Evolutionary conservation across 2,797 vertebrate species (phyloP).

Genomic region (Lagorchestes hirsutus): DNA sequence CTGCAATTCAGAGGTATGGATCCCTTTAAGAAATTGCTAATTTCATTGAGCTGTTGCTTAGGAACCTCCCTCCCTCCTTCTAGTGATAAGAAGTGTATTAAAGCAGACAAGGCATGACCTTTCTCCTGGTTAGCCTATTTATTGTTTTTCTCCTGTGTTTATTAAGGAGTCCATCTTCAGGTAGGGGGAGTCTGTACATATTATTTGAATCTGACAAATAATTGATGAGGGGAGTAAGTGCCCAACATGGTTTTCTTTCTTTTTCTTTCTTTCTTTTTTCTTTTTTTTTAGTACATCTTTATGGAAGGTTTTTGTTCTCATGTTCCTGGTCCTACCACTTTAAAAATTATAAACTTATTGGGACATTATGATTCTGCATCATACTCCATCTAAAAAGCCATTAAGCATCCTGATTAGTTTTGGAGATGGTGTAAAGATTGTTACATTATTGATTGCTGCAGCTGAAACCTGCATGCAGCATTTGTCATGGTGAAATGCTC

Average conservation of each 20-base stretch:
- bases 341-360: slow-evolving; percentile 28
- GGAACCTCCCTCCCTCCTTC: not conserved
- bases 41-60: not conserved
- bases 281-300: not conserved
- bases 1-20: not conserved
- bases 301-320: not conserved
- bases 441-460: not conserved
- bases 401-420: slow-evolving; percentile 33
- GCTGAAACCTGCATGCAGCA: not conserved
- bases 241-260: slow-evolving; percentile 12
- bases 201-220: slow-evolving; percentile 30
- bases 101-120: slow-evolving; percentile 51
- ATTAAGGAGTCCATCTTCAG: slow-evolving; percentile 61
- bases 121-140: slow-evolving; percentile 52
- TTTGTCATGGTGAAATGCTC: slow-evolving; percentile 38
- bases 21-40: slow-evolving; percentile 48
- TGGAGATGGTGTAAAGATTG: slow-evolving; percentile 16
- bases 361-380: not conserved
- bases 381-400: slow-evolving; percentile 19
- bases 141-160: slow-evolving; percentile 47
- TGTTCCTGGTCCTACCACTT: not conserved
- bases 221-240: not conserved
- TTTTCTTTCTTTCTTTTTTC: not conserved
- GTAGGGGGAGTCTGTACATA: not conserved
- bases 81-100: slow-evolving; percentile 38